A percentile compares a stretch with the other conserved stretches of the same genome.
These are phyloP conservation scores for Mycalesis mineus DNA, from an alignment of 2,888 invertebrate genomes.

Conservation along the genomic window DNA sequence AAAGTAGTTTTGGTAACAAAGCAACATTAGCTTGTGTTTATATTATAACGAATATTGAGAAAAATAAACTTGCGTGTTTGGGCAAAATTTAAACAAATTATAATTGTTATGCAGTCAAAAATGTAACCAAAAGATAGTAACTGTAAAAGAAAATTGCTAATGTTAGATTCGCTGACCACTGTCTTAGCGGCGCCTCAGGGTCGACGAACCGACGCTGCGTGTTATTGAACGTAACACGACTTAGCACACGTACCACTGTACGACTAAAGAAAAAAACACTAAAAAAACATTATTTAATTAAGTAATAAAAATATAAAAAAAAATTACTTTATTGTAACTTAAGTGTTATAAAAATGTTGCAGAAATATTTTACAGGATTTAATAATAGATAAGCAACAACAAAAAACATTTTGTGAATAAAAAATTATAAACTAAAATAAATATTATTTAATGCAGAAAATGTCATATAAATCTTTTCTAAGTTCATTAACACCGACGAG, in stretches of 20 bases:
- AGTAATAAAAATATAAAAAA: background rate
- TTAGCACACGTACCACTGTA: constrained; percentile 20
- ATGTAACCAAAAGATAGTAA: constrained; percentile 5
- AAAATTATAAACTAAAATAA: too few relatives aligned
- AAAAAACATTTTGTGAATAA: too few relatives aligned
- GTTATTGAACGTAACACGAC: constrained; percentile 57
- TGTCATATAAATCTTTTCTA: too few relatives aligned
- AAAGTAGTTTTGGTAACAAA: too few relatives aligned
- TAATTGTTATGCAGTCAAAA: background rate
- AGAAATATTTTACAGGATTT: too few relatives aligned
- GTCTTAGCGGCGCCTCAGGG: constrained; percentile 63
- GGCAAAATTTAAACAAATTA: too few relatives aligned
- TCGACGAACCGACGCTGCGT: constrained; percentile 66
- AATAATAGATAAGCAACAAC: too few relatives aligned
- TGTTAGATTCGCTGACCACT: constrained; percentile 43
- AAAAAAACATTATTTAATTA: background rate
- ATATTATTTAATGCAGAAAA: too few relatives aligned
- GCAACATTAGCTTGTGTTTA: too few relatives aligned
- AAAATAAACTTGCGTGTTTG: background rate
- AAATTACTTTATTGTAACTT: too few relatives aligned
- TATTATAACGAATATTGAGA: background rate
- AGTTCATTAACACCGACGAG: too few relatives aligned
- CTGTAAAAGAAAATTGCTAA: constrained; percentile 20
- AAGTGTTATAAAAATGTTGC: too few relatives aligned
- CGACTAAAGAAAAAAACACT: background rate